Base-by-base conservation (phyloP, 1,140 invertebrate species). In the Pristionchus pacificus region DNA sequence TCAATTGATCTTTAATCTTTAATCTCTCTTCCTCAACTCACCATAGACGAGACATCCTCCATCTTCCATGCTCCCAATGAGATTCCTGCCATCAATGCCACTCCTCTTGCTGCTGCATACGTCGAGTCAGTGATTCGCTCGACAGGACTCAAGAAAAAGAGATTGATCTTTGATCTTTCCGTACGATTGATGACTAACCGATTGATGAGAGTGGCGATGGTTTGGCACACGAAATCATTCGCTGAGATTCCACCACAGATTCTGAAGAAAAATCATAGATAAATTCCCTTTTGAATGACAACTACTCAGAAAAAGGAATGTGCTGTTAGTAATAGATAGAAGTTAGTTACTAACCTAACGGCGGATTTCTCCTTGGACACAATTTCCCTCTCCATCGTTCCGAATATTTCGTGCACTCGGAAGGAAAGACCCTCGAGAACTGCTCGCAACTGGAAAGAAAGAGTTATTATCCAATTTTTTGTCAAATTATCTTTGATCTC, bases 181-280 rank as follows among this genome's bases (percentile, higher is more conserved):
- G 6, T 10, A 49, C 19, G 38, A 49, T 49, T 10, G 19, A 49
- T 10, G 19, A 49, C 38, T 6, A 49, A 49, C 38, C 38, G 38
- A 49, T 49, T 49, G 38, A 90, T 90, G 31, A 93, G 85, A 85
- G 95, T 91, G 2, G 92, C 89, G 62, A 96, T 87, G 30, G 93
- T 85, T 85, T 96, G 93, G 76, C 91, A 89, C 1, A 96, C 86
- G 81, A 95, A 96, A 84, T 95, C 89, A 85, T 95, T 95, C 69
- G 89, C 89, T 0, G 92, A 90, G 24, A 97, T 93, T 30, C 94
- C 94, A n/a, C 93, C 94, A 84, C 95, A 92, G 57, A 92, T 88
- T 77, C 93, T 95, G 81, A 27, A 88, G 85, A 68, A 19, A n/a
- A 1, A 65, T 29, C n/a, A n/a, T n/a, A n/a, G 24, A 29, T 68